phyloP scores from a whole-genome alignment of 2,888 invertebrate genomes.

The Tolmerus cingulatus region DNA sequence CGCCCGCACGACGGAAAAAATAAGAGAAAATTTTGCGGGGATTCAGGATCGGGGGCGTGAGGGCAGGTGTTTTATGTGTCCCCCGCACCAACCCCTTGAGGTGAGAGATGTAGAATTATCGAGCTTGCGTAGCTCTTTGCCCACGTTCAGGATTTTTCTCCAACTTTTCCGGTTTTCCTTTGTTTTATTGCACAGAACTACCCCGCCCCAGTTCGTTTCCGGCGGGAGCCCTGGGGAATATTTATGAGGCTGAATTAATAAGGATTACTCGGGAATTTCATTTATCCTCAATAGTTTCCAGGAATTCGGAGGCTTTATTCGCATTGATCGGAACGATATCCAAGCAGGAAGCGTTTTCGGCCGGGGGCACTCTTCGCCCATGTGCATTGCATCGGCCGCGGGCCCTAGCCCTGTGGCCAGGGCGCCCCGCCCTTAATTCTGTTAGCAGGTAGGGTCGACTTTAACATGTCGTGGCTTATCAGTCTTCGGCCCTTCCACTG shows the following conservation, averaged over 20 bases:
- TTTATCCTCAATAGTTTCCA: constrained; percentile 42
- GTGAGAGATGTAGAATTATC: neutral
- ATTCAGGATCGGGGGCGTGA: neutral
- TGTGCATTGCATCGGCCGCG: neutral
- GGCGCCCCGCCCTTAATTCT: neutral
- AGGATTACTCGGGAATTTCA: constrained; percentile 48
- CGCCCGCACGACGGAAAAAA: neutral
- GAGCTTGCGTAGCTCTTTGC: neutral
- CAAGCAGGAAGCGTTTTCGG: neutral
- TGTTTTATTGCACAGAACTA: constrained; percentile 18
- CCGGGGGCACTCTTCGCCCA: neutral
- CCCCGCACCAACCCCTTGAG: neutral
- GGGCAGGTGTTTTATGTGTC: neutral
- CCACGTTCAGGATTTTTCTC: neutral
- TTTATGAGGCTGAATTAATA: constrained; percentile 48
- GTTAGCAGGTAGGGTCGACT: neutral
- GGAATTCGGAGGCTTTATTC: constrained; percentile 31
- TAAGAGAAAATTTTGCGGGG: neutral
- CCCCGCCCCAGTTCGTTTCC: neutral
- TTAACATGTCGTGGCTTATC: constrained; percentile 39
- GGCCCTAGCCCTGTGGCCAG: neutral
- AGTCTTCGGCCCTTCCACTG: neutral
- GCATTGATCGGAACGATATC: constrained; percentile 36
- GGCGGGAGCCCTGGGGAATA: constrained; percentile 35
- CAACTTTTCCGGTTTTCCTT: neutral